phyloP scores from a whole-genome alignment of 92 coral and sea anemone genomes.

The Epizoanthus scotinus region DNA sequence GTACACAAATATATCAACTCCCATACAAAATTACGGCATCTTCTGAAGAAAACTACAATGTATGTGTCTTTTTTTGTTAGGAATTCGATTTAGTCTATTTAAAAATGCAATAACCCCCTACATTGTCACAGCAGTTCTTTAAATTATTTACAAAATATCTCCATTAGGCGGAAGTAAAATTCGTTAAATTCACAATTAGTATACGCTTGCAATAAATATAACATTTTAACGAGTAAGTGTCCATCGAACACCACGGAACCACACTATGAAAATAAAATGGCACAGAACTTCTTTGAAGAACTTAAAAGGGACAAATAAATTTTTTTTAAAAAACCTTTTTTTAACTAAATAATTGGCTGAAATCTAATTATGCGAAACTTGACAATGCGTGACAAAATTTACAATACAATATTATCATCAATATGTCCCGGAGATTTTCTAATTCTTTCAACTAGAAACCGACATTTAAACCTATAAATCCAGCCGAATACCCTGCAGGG shows the following conservation, averaged over 20 bases:
- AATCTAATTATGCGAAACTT: too few species aligned
- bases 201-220: conserved; percentile 7
- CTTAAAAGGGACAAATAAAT: neutral
- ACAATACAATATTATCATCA: neutral
- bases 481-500: conserved; percentile 9
- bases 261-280: neutral
- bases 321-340: neutral
- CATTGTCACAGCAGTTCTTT: neutral
- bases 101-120: neutral
- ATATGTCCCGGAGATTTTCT: conserved; percentile 4
- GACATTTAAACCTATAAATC: conserved; percentile 15
- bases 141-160: neutral
- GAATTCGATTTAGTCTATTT: neutral
- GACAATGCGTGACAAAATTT: neutral
- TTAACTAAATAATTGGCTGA: neutral
- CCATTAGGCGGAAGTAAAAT: neutral
- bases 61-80: neutral
- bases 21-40: neutral
- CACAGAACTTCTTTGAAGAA: neutral
- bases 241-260: neutral
- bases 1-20: neutral
- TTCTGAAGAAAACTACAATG: neutral
- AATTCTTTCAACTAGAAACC: neutral
- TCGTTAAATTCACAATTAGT: neutral
- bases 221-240: neutral